A percentile compares a stretch with the other conserved stretches of the same genome.
Conservation (phyloP, 2,113 vertebrate species). For the Cyphomyrus plagiostoma region DNA sequence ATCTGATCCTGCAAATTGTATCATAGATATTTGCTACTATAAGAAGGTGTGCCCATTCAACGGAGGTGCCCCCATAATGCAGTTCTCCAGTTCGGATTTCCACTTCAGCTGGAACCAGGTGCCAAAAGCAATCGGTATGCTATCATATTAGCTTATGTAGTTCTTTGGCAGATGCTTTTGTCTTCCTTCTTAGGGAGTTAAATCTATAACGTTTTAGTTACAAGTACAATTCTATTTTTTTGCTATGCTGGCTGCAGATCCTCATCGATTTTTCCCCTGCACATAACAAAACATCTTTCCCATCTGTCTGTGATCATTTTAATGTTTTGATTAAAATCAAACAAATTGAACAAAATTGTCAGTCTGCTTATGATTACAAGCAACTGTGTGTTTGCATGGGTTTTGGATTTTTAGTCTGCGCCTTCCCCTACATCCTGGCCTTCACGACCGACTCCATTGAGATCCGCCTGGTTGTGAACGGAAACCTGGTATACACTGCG, state of each 20-base stretch:
- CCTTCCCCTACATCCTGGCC: constrained; percentile 94
- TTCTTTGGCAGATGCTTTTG: not conserved
- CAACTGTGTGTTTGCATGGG: not conserved
- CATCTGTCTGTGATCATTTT: not conserved
- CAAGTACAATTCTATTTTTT: not conserved
- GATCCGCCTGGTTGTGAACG: constrained; percentile 93
- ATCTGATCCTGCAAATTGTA: not conserved
- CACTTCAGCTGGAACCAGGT: constrained; percentile 99
- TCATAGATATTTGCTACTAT: constrained; percentile 85
- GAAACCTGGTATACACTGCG: constrained; percentile 96
- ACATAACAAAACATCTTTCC: not conserved
- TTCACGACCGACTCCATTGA: constrained; percentile 97
- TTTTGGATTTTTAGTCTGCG: constrained; percentile 74
- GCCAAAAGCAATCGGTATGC: constrained; percentile 88
- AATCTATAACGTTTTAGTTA: not conserved
- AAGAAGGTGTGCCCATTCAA: constrained; percentile 92
- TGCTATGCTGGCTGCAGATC: not conserved
- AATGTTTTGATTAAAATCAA: not conserved
- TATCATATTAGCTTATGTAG: constrained; percentile 31
- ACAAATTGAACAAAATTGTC: not conserved
- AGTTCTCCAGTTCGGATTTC: constrained; percentile 88
- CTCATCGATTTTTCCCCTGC: not conserved
- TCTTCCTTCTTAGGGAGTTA: not conserved
- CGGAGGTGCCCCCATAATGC: constrained; percentile 82
- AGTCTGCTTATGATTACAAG: not conserved